These are phyloP conservation scores for Perognathus longimembris DNA, from an alignment of 2,113 vertebrate species.

Conservation along the genomic window DNA sequence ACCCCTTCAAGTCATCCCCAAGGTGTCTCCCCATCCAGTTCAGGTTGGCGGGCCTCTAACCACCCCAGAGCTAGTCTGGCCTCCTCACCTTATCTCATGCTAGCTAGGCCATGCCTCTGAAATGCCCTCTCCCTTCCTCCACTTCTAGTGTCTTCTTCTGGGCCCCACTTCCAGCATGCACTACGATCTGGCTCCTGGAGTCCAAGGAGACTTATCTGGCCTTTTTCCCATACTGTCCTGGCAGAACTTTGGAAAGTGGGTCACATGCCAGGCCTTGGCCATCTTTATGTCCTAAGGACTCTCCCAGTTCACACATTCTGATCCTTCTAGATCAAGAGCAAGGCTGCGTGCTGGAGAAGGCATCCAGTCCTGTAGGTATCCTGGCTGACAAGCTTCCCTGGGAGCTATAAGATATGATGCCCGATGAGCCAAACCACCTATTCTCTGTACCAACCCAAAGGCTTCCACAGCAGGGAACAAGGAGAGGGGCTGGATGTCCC, in stretches of 20 bases:
- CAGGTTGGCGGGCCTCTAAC: neutral
- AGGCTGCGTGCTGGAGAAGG: neutral
- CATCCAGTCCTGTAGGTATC: neutral
- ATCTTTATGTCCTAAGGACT: neutral
- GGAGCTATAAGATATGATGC: neutral
- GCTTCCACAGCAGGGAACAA: neutral
- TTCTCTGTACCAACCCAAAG: neutral
- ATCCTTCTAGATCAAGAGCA: neutral
- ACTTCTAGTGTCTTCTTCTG: no score
- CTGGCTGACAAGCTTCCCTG: neutral
- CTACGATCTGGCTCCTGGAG: neutral
- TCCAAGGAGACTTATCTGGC: neutral
- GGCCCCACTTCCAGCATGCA: neutral
- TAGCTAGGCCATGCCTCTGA: neutral
- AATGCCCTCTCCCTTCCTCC: neutral
- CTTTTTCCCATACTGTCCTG: neutral
- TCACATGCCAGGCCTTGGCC: neutral
- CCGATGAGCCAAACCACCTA: neutral
- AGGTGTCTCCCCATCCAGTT: rapidly evolving
- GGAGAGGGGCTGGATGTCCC: neutral
- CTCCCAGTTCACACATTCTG: neutral
- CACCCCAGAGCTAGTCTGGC: neutral
- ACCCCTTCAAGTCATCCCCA: neutral
- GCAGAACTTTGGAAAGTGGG: neutral
- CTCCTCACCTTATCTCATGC: neutral